Evolutionary conservation across 2,113 vertebrate species (phyloP).

Genomic region (Ailuropoda melanoleuca): DNA sequence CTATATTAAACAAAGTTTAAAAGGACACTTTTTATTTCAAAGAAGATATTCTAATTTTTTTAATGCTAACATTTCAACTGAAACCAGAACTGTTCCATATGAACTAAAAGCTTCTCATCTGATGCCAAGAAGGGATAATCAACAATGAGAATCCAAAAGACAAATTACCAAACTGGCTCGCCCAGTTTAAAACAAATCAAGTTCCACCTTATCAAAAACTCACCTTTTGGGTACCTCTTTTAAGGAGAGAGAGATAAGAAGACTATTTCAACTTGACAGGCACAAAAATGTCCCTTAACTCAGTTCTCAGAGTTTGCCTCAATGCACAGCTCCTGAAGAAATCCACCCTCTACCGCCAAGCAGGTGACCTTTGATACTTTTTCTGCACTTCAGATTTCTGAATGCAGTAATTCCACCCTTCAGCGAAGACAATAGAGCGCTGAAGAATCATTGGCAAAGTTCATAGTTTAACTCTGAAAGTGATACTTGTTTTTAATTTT

Average conservation of each 20-base stretch:
- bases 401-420: conserved; percentile 3
- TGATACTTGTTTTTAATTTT: conserved; percentile 55
- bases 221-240: neutral
- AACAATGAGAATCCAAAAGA: neutral
- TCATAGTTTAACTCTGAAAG: conserved; percentile 2
- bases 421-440: neutral
- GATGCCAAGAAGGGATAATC: neutral
- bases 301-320: neutral
- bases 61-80: neutral
- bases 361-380: neutral
- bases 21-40: neutral
- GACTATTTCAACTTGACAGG: neutral
- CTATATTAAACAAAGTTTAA: neutral
- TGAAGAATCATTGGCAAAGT: neutral
- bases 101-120: neutral
- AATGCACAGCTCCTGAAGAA: neutral
- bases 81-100: neutral
- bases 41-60: neutral
- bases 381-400: neutral
- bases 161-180: neutral
- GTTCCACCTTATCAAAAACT: neutral
- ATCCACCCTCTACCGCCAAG: neutral
- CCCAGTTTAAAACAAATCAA: neutral
- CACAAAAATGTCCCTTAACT: neutral
- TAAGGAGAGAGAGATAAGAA: neutral